Conservation (phyloP, 2,797 vertebrate genomes). For the Oryzias sinensis region DNA sequence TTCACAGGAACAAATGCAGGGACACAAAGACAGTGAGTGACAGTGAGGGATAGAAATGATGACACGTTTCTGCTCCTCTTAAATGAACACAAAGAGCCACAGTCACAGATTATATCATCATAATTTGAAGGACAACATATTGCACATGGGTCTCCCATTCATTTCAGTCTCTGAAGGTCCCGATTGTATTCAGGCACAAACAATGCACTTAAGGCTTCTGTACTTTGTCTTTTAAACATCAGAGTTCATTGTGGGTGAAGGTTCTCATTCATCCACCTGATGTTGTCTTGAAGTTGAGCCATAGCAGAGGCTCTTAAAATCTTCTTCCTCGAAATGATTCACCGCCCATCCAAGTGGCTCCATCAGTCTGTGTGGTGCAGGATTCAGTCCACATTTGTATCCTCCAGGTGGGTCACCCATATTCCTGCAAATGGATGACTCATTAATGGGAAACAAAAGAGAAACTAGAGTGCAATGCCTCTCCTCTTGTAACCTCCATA, state of each 20-base stretch:
- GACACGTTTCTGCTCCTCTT: constrained; percentile 8
- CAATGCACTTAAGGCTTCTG: too few relatives aligned
- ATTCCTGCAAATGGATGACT: too few relatives aligned
- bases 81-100: constrained; percentile 4
- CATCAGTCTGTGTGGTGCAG: too few relatives aligned
- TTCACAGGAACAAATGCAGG: constrained; percentile 35
- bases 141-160: not conserved
- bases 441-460: too few relatives aligned
- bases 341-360: too few relatives aligned
- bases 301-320: too few relatives aligned
- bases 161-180: not conserved
- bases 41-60: not conserved
- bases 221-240: not conserved
- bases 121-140: constrained; percentile 2
- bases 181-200: too few relatives aligned
- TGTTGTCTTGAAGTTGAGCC: not conserved
- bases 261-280: not conserved
- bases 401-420: too few relatives aligned
- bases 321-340: too few relatives aligned
- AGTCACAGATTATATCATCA: not conserved
- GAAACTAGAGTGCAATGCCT: too few relatives aligned
- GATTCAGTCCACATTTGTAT: too few relatives aligned
- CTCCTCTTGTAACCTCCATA: too few relatives aligned
- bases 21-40: not conserved
- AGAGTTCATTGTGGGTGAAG: not conserved